These are phyloP conservation scores for Metopolophium dirhodum DNA, from an alignment of 1,140 invertebrate species.

Conservation along the genomic window DNA sequence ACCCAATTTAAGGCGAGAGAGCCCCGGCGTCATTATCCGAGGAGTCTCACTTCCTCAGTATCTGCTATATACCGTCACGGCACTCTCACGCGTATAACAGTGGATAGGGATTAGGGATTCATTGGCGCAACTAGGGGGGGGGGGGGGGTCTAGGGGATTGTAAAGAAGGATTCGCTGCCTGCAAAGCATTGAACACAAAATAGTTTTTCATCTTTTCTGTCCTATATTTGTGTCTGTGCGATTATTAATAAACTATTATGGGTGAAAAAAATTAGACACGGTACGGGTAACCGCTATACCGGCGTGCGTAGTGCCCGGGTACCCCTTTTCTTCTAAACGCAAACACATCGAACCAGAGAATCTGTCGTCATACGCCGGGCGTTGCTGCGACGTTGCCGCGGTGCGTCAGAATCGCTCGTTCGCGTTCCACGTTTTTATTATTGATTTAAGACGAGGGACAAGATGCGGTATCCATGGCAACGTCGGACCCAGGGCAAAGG, in stretches of 20 bases:
- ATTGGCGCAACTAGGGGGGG: too few species aligned
- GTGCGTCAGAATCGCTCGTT: background rate
- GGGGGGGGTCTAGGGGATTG: background rate
- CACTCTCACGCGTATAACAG: background rate
- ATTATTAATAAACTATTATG: background rate
- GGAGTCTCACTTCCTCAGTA: background rate
- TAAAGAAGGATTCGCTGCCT: background rate
- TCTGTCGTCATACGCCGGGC: background rate
- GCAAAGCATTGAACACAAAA: background rate
- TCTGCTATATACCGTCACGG: background rate
- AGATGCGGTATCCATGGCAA: conserved; percentile 51
- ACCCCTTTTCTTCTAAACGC: background rate
- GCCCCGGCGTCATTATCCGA: background rate
- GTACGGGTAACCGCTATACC: background rate
- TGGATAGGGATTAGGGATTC: background rate
- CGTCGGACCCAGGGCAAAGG: conserved; percentile 15
- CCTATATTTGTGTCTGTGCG: background rate
- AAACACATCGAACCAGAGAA: background rate
- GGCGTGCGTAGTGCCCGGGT: background rate
- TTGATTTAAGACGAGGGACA: conserved; percentile 51
- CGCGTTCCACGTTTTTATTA: conserved; percentile 56
- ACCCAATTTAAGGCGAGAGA: background rate
- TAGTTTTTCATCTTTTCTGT: background rate
- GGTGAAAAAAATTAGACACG: background rate
- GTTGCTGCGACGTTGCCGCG: conserved; percentile 39